Conservation (phyloP, 2,888 invertebrate genomes). For the Anticlea derivata region DNA sequence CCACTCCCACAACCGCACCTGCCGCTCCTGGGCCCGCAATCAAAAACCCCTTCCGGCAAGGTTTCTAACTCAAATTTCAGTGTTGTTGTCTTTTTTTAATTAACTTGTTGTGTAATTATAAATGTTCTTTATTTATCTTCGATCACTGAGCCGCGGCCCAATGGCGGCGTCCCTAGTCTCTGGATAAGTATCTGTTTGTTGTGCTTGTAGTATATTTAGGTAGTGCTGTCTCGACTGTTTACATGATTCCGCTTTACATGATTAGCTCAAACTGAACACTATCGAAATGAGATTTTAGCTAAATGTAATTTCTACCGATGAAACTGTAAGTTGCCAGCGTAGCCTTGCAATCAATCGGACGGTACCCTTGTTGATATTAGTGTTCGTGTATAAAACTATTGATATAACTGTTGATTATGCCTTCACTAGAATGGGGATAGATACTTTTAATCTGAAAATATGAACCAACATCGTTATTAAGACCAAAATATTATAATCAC, state of each 20-base stretch:
- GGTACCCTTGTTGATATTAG: constrained; percentile 64
- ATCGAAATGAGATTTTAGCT: background rate
- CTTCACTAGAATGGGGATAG: constrained; percentile 45
- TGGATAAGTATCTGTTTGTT: constrained; percentile 68
- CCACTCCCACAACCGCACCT: constrained; percentile 50
- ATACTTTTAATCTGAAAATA: constrained; percentile 42
- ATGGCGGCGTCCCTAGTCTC: constrained; percentile 63
- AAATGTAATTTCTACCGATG: background rate
- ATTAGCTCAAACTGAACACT: constrained; percentile 12
- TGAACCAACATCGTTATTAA: constrained; percentile 41
- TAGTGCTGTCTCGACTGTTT: constrained; percentile 25
- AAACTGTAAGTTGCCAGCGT: background rate
- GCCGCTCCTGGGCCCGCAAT: constrained; percentile 74
- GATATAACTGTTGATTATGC: constrained; percentile 61
- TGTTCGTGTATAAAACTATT: constrained; percentile 52
- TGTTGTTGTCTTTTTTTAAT: constrained; percentile 79
- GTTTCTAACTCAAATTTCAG: constrained; percentile 83
- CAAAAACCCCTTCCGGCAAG: constrained; percentile 93
- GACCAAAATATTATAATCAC: constrained; percentile 12
- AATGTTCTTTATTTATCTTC: constrained; percentile 74
- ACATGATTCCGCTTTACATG: constrained; percentile 14
- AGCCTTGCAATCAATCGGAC: constrained; percentile 32
- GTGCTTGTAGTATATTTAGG: constrained; percentile 56
- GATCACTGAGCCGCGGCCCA: constrained; percentile 77
- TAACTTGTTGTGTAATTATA: constrained; percentile 83